Base-by-base conservation (phyloP, 2,113 vertebrate genomes). In the Limanda limanda region DNA sequence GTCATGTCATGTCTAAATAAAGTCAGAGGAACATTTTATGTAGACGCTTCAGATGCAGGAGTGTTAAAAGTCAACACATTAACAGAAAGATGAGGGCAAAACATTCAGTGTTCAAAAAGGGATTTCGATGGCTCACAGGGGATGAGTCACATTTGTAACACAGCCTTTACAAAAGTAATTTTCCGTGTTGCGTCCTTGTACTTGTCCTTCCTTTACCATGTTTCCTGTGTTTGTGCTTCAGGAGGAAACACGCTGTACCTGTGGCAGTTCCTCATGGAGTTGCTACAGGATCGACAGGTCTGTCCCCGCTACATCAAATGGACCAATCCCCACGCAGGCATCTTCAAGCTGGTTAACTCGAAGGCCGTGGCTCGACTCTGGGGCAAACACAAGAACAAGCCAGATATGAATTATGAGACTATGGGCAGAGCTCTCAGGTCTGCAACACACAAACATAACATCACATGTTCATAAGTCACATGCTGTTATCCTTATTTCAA, bases 361-460 rank as follows among this genome's bases (percentile, higher is more conserved):
- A 99, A 99, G 90, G 98, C 97, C 5, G 98, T 99, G 42, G 97
- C 97, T 61, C 94, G 90, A 71, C 92, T 99, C 66, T 99, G 98
- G 97, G 98, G 98, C 45, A 98, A 97, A 90, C 97, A 99, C 92
- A 99, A 99, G 93, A 99, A 99, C 92, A 99, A 99, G 84, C 98
- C 98, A 27, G 98, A 99, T 80, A 99, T 99, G 98, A 99, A 98
- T 91, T 99, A 99, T 65, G 98, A 99, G 93, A 99, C 97, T 14
- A 99, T 99, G 98, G 98, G 98, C 79, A 93, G 98, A 94, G 98
- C 98, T 68, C 97, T 99, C 90, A 96, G 98, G 98, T 99, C 87
- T 20, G 15, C 2, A 5, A 11, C 4, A 6, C 23, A 35, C 3
- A 40, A 20, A 61, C 23, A 40, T 18, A 0, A 12, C 8, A 60